These are phyloP conservation scores for Hiodon tergisus DNA, from an alignment of 2,113 vertebrate species.

Conservation along the genomic window DNA sequence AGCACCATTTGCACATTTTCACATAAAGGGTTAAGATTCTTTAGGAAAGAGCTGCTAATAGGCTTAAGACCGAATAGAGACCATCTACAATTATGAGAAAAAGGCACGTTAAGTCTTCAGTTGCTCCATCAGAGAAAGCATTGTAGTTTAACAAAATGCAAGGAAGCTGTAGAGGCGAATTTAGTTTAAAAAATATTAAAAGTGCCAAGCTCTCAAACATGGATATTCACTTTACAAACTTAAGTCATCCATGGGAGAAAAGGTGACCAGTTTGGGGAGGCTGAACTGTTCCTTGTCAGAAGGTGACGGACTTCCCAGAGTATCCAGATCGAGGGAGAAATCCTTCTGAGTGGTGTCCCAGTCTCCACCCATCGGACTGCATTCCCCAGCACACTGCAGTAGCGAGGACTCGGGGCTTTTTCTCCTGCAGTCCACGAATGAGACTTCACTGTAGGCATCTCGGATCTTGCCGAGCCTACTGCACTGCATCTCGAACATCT, in stretches of 20 bases:
- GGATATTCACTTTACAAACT: background rate
- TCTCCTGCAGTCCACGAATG: conserved; percentile 21
- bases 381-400: conserved; percentile 1
- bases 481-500: background rate
- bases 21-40: no score
- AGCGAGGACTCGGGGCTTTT: conserved; percentile 21
- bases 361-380: conserved; percentile 8
- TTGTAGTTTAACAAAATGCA: no score
- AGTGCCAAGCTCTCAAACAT: background rate
- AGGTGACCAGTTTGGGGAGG: conserved; percentile 54
- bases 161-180: background rate
- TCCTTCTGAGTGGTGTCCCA: conserved; percentile 31
- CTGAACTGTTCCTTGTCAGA: conserved; percentile 38
- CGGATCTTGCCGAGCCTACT: conserved; percentile 8
- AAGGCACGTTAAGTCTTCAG: no score
- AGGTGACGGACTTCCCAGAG: conserved; percentile 39
- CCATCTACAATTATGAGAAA: no score
- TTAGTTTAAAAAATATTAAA: background rate
- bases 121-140: no score
- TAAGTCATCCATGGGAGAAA: conserved; percentile 60
- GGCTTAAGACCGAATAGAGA: no score
- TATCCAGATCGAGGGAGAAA: conserved; percentile 61
- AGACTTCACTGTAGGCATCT: background rate
- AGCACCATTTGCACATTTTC: no score
- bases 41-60: no score